Evolutionary conservation across 2,888 invertebrate genomes (phyloP), one percentile per base, ranked within the genome.

Genomic region (Drosophila tripunctata): DNA sequence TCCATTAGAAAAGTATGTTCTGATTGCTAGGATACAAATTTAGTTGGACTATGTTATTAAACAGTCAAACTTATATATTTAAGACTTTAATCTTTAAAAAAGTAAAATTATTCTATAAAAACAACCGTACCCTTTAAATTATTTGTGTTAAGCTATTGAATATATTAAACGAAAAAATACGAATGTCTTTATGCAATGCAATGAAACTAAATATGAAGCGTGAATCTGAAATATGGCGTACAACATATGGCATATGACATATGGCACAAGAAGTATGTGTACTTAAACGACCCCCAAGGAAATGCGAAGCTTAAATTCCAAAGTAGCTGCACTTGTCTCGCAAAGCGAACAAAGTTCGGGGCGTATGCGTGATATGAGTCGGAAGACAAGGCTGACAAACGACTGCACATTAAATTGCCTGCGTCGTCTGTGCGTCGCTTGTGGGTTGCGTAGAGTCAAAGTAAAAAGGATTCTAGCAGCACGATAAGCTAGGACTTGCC

Each of bases 341-440:
- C 45, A 52, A 58, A 30, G 33, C 41, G 22, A 44, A 17, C 10
- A 30, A 19, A 21, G 27, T 22, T 40, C 47, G 22, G 27, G 47
- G 47, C 61, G 75, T 67, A 76, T 75, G 77, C 68, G 75, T 76
- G 64, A 76, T 78, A 55, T 64, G 58, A 52, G 56, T 35, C n/a
- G n/a, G n/a, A n/a, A n/a, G n/a, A n/a, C n/a, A 27, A 51, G 41
- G 41, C 64, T 73, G 60, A 61, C 58, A 85, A 73, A 57, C 63
- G 51, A 54, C 47, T 55, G 56, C 65, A 41, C 12, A 38, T 15
- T 60, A 73, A 50, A 75, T 75, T 75, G 65, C 44, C 75, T 30
- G 33, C 58, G 41, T 38, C 58, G 41, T 38, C 55, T 61, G 30
- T 17, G 21, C 14, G 35, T 19, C 31, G 35, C 19, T 38, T 38